Percentiles rank a stretch among this genome's conserved stretches.
Evolutionary conservation across 1,140 invertebrate species (phyloP).

Genomic region (Eriocheir sinensis): DNA sequence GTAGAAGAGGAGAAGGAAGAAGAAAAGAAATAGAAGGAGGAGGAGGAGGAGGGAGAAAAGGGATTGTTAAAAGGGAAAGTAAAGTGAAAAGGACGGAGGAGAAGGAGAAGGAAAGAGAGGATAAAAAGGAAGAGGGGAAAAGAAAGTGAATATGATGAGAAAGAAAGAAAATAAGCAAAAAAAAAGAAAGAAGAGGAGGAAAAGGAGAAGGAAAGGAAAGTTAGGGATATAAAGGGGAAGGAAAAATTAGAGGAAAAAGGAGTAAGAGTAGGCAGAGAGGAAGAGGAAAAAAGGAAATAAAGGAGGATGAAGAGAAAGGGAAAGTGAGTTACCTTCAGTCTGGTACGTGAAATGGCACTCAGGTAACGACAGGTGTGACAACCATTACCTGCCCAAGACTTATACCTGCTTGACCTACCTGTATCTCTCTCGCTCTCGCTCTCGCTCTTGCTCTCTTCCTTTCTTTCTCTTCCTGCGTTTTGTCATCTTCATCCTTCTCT

Average conservation of each 20-base stretch:
- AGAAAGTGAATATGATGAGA: too few relatives aligned
- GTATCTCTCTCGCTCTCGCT: background rate
- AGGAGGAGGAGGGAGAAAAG: background rate
- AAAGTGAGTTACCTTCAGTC: background rate
- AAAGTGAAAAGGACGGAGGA: background rate
- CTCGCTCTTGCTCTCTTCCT: background rate
- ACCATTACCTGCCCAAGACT: background rate
- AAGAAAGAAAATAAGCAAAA: too few relatives aligned
- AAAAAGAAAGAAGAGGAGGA: too few relatives aligned
- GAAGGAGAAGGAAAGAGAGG: background rate
- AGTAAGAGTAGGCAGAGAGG: too few relatives aligned
- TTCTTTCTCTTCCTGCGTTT: background rate
- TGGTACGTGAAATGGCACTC: background rate
- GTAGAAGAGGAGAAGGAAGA: background rate
- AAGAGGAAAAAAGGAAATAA: background rate
- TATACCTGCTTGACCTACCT: background rate
- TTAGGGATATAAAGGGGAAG: background rate
- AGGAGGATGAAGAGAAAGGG: background rate
- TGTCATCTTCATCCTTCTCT: background rate
- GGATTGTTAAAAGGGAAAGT: too few relatives aligned
- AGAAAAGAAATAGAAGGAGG: background rate
- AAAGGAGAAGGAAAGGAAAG: too few relatives aligned
- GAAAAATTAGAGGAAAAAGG: too few relatives aligned
- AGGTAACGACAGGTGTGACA: conserved; percentile 16
- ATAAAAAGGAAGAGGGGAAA: too few relatives aligned